Evolutionary conservation across 2,888 invertebrate genomes (phyloP).

Genomic region (Drosophila flavopinicola): DNA sequence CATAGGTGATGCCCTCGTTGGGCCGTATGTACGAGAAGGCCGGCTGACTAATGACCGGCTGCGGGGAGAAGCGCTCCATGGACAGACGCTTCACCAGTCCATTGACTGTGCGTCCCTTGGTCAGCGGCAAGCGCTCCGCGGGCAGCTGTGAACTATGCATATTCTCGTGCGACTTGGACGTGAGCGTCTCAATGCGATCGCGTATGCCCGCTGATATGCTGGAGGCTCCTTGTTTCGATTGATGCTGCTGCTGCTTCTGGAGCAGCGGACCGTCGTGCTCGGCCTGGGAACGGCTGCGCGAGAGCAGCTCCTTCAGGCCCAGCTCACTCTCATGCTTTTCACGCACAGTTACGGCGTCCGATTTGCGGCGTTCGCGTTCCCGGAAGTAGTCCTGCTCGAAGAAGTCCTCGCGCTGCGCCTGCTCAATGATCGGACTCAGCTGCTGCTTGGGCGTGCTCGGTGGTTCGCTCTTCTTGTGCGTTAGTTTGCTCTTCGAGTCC

Average conservation of each 20-base stretch:
- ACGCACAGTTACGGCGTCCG: slow-evolving; percentile 81
- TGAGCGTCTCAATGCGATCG: slow-evolving; percentile 75
- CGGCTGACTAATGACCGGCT: slow-evolving; percentile 90
- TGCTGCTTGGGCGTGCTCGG: slow-evolving; percentile 85
- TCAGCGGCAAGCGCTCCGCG: slow-evolving; percentile 88
- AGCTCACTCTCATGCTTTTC: slow-evolving; percentile 81
- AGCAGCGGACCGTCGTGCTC: slow-evolving; percentile 84
- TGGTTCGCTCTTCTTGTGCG: slow-evolving; percentile 82
- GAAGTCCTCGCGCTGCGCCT: slow-evolving; percentile 89
- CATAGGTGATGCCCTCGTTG: slow-evolving; percentile 89
- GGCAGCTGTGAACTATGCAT: slow-evolving; percentile 91
- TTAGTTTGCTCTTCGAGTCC: slow-evolving; percentile 56
- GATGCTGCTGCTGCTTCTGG: slow-evolving; percentile 66
- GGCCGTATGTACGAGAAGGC: slow-evolving; percentile 92
- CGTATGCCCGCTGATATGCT: slow-evolving; percentile 84
- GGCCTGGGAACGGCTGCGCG: slow-evolving; percentile 75
- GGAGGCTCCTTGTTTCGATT: slow-evolving; percentile 50
- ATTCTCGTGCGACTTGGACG: slow-evolving; percentile 85
- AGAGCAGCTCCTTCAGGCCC: slow-evolving; percentile 75
- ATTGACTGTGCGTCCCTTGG: slow-evolving; percentile 90
- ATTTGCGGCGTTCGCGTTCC: slow-evolving; percentile 81
- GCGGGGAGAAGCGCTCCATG: slow-evolving; percentile 88
- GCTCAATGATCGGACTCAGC: slow-evolving; percentile 92
- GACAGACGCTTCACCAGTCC: slow-evolving; percentile 91
- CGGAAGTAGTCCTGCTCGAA: slow-evolving; percentile 83